These are phyloP conservation scores for Dynastes maya DNA, from an alignment of 2,888 invertebrate genomes.

Conservation along the genomic window DNA sequence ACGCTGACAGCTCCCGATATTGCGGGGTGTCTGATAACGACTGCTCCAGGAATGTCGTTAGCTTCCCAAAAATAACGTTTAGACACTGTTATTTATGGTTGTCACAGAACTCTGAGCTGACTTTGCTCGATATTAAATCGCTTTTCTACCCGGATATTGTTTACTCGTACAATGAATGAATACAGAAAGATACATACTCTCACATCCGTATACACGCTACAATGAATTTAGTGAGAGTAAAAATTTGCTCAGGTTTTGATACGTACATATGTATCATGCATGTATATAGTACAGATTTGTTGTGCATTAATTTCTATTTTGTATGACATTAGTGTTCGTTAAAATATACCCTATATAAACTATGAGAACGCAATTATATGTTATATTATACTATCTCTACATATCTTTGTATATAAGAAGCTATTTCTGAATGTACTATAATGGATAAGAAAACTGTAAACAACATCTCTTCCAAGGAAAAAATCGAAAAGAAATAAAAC, in stretches of 20 bases:
- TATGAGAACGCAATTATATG: no score
- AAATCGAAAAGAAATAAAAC: no score
- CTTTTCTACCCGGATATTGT: conserved; percentile 52
- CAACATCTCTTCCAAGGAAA: no score
- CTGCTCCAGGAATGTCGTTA: conserved; percentile 70
- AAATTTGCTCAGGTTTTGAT: conserved; percentile 3
- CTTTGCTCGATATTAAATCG: conserved; percentile 64
- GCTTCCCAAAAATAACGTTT: conserved; percentile 71
- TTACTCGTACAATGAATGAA: conserved; percentile 45
- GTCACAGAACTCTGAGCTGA: conserved; percentile 61
- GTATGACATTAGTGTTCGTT: neutral
- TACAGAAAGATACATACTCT: conserved; percentile 40
- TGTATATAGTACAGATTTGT: no score
- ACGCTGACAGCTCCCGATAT: conserved; percentile 66
- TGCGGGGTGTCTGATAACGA: conserved; percentile 64
- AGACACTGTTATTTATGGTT: conserved; percentile 70
- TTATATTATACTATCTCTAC: no score
- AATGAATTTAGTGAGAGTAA: conserved; percentile 31
- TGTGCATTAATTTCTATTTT: neutral
- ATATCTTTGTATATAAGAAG: no score
- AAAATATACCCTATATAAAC: no score
- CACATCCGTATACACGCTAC: conserved; percentile 20
- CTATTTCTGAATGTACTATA: no score
- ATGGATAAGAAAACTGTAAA: no score
- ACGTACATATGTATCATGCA: neutral